Conservation (phyloP, 2,113 vertebrate genomes). For the Murina feae region DNA sequence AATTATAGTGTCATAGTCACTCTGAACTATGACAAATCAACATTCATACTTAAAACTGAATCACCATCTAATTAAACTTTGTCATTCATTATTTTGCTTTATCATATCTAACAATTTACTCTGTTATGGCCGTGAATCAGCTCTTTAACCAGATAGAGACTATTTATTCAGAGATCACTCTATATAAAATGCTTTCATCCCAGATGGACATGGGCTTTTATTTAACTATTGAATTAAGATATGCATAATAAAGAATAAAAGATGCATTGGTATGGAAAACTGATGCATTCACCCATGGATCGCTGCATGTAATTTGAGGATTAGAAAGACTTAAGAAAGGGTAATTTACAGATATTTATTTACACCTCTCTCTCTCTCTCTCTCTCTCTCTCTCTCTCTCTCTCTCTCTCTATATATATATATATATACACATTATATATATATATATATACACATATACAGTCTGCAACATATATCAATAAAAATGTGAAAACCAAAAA, state of each 20-base stretch:
- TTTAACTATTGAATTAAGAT: slow-evolving; percentile 10
- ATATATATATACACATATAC: not conserved
- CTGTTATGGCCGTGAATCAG: not conserved
- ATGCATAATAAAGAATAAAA: not conserved
- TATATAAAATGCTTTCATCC: not conserved
- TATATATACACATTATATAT: no score
- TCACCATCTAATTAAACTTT: slow-evolving; percentile 57
- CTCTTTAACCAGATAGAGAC: not conserved
- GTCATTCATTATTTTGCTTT: slow-evolving; percentile 56
- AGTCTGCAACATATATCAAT: no score
- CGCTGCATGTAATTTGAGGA: not conserved
- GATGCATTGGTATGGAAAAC: not conserved
- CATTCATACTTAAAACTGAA: slow-evolving; percentile 66
- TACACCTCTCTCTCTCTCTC: not conserved
- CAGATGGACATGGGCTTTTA: not conserved
- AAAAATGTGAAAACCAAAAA: no score
- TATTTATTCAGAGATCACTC: slow-evolving; percentile 24
- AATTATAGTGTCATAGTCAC: slow-evolving; percentile 39
- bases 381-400: not conserved
- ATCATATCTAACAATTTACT: slow-evolving; percentile 46
- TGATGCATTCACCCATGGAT: not conserved
- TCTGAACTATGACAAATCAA: slow-evolving; percentile 57
- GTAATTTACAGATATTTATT: not conserved
- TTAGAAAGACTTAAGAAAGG: not conserved
- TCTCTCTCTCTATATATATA: not conserved